These are phyloP conservation scores for Piprites chloris DNA, from an alignment of 2,113 vertebrate genomes.

Conservation along the genomic window DNA sequence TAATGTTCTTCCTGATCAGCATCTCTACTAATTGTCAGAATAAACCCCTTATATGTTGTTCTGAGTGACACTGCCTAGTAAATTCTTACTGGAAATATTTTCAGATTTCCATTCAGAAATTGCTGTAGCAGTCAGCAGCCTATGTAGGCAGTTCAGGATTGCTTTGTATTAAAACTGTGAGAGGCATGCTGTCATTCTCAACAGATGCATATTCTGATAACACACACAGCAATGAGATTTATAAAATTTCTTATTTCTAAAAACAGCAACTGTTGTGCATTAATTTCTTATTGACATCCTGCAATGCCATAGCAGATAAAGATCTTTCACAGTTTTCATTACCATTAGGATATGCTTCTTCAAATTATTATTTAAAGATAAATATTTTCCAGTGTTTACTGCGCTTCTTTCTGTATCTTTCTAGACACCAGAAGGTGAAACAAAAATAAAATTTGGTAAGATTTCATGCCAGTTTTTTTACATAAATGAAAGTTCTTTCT, in stretches of 20 bases:
- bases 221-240: neutral
- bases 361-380: neutral
- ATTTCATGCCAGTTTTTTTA: neutral
- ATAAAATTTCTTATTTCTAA: neutral
- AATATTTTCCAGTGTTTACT: neutral
- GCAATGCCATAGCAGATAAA: neutral
- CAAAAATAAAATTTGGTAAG: neutral
- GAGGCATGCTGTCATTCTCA: neutral
- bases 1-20: neutral
- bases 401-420: neutral
- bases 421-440: neutral
- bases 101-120: neutral
- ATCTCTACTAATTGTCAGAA: neutral
- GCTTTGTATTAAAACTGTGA: neutral
- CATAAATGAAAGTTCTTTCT: neutral
- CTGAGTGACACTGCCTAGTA: neutral
- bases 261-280: neutral
- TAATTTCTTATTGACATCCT: neutral
- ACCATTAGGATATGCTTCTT: neutral
- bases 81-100: neutral
- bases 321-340: constrained; percentile 1
- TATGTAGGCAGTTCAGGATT: neutral
- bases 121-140: neutral
- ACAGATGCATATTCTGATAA: neutral
- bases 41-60: neutral